Evolutionary conservation across 2,888 invertebrate species (phyloP), one percentile per base, ranked within the genome.

Genomic region (Tenthredo distinguenda): DNA sequence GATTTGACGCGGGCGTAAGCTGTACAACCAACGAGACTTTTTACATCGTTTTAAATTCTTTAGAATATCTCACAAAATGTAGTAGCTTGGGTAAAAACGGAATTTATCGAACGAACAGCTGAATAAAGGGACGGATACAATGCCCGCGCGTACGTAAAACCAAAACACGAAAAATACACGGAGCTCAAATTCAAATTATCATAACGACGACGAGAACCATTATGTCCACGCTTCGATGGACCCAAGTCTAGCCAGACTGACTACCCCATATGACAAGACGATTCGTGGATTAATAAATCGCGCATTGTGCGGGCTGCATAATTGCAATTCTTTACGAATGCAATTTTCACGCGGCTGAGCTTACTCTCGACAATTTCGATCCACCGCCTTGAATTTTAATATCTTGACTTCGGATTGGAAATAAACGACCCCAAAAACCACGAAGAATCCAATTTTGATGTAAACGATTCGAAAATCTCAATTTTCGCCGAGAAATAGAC

Each of bases 21-120:
- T 34, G 79, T 79, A 79, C 18, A 34, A 58, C 34, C 37, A 58
- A 47, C 55, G 58, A 79, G 37, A 79, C 58, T 79, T 55, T 55
- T 55, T 79, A 79, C 31, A 55, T 58, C 79, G 34, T 37, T 55
- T 55, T 31, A 79, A 50, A 79, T 79, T 79, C 79, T 79, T 58
- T n/a, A 79, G 58, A 58, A 37, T 55, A 31, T 79, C 58, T 15
- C 50, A 26, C 37, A 55, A 50, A 79, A 79, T 31, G 31, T 43
- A 10, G 47, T 79, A 9, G 31, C 31, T 31, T n/a, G n/a, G 55
- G 47, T n/a, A 34, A n/a, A 58, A 34, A 50, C 2, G 18, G 58
- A 37, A 79, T 55, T 79, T 26, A 79, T 55, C 21, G 58, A 58
- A 18, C 12, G 15, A 55, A 34, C 34, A 37, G 37, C 15, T 21